Conservation (phyloP, 2,888 invertebrate species). For the Thereva nobilitata region DNA sequence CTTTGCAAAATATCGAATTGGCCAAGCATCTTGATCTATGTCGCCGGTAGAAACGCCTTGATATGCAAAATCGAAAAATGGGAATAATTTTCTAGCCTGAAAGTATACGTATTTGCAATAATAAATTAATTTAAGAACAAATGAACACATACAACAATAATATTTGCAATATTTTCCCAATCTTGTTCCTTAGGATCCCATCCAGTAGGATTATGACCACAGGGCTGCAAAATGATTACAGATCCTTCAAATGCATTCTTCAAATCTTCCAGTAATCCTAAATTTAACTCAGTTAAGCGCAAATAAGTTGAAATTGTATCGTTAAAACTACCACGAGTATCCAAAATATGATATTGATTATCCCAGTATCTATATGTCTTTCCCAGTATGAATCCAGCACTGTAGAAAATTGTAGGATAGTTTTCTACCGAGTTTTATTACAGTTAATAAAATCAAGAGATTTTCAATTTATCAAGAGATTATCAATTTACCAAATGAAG, state of each 20-base stretch:
- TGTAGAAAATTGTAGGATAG: constrained; percentile 83
- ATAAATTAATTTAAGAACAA: neutral
- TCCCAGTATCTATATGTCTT: constrained; percentile 95
- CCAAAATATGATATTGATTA: constrained; percentile 67
- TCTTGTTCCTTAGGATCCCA: constrained; percentile 92
- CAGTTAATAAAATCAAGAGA: neutral
- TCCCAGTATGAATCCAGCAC: constrained; percentile 79
- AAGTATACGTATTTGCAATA: constrained; percentile 36
- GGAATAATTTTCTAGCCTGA: constrained; percentile 78
- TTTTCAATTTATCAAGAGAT: constrained; percentile 70
- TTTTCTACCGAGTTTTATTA: constrained; percentile 65
- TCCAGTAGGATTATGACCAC: constrained; percentile 99
- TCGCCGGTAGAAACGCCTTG: constrained; percentile 97
- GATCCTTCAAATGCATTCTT: constrained; percentile 77
- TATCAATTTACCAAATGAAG: constrained; percentile 83
- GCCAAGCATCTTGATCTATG: constrained; percentile 88
- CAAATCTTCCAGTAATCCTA: constrained; percentile 73
- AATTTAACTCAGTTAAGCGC: neutral
- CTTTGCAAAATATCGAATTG: constrained; percentile 85
- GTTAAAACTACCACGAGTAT: constrained; percentile 66
- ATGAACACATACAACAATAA: constrained; percentile 68
- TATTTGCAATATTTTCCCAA: constrained; percentile 86
- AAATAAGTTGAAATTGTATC: constrained; percentile 47
- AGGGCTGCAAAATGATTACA: constrained; percentile 90
- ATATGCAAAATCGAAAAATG: constrained; percentile 92